phyloP scores from a whole-genome alignment of 2,888 invertebrate genomes.

The Drosophila subquinaria region DNA sequence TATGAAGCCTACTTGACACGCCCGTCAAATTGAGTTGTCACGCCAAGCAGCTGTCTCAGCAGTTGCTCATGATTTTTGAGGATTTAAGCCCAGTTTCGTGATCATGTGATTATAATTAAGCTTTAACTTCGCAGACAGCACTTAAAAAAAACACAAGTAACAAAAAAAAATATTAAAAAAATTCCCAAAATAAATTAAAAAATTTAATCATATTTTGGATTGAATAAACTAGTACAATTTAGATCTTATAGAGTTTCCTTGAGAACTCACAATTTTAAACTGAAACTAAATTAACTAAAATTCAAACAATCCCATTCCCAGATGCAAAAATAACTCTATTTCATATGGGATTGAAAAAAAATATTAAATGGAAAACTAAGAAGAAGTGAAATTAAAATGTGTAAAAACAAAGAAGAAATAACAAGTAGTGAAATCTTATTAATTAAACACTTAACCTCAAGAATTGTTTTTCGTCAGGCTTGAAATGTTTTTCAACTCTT shows the following conservation, averaged over 20 bases:
- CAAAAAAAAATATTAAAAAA: neutral
- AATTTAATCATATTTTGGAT: slow-evolving; percentile 16
- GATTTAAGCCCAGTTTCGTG: slow-evolving; percentile 34
- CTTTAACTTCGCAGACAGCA: neutral
- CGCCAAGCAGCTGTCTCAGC: slow-evolving; percentile 19
- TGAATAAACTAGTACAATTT: neutral
- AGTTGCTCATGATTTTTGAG: slow-evolving; percentile 38
- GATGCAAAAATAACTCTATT: neutral
- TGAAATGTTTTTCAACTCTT: slow-evolving; percentile 23
- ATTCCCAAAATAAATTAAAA: neutral
- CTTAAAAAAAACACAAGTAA: neutral
- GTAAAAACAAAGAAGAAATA: neutral
- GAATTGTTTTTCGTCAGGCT: neutral
- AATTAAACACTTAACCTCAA: neutral
- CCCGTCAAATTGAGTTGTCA: slow-evolving; percentile 63
- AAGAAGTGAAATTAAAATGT: neutral
- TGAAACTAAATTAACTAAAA: neutral
- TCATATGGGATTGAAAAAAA: neutral
- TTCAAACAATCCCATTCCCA: neutral
- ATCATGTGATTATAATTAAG: slow-evolving; percentile 28
- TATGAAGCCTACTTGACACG: slow-evolving; percentile 48
- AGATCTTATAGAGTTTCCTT: neutral
- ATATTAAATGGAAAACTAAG: neutral
- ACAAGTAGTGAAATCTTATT: neutral
- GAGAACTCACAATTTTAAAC: neutral